Conservation (phyloP, 2,888 invertebrate species). For the Seira ritae region DNA sequence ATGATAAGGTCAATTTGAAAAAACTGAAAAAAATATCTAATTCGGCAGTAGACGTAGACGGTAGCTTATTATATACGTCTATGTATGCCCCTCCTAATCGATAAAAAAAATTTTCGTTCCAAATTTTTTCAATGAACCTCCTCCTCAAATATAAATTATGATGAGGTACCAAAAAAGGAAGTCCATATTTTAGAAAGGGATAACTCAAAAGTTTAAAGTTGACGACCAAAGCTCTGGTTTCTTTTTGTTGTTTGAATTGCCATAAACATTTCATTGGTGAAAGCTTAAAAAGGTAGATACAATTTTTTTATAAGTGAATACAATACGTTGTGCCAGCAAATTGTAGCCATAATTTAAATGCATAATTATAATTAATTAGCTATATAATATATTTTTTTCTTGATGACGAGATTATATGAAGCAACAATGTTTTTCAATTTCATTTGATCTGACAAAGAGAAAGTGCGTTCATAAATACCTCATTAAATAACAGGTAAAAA, state of each 20-base stretch:
- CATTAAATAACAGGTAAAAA: not conserved
- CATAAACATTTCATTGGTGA: not conserved
- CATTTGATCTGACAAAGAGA: not conserved
- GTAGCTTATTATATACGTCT: too few species aligned
- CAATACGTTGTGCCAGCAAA: conserved; percentile 31
- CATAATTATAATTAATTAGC: not conserved
- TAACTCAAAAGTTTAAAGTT: not conserved
- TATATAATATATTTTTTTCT: not conserved
- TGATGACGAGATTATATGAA: not conserved
- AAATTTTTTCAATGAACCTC: too few species aligned
- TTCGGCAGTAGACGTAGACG: too few species aligned
- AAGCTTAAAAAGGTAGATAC: not conserved
- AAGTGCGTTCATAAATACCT: conserved; percentile 13
- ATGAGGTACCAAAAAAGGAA: too few species aligned
- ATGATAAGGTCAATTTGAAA: not conserved
- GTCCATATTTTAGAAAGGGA: too few species aligned
- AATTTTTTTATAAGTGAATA: not conserved
- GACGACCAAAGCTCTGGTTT: not conserved
- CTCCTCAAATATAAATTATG: too few species aligned
- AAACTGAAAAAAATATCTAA: not conserved
- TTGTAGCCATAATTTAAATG: conserved; percentile 32
- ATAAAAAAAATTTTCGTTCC: too few species aligned
- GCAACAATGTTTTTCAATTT: not conserved
- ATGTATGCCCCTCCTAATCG: too few species aligned
- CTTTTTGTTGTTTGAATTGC: conserved; percentile 1